These are phyloP conservation scores for Ips nitidus DNA, from an alignment of 1,140 invertebrate genomes.

Conservation along the genomic window DNA sequence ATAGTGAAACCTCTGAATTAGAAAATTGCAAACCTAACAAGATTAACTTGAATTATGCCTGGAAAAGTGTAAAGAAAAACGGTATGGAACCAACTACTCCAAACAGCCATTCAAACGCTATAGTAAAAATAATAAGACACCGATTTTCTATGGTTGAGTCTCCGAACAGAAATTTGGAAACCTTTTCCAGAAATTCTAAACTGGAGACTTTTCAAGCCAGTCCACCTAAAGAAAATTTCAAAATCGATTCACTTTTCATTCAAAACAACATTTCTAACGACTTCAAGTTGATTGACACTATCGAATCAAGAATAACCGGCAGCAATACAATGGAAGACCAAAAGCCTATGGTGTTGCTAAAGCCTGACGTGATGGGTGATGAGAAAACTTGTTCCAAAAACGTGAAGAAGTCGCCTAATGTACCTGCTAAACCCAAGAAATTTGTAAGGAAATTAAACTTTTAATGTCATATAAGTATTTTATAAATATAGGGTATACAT, in stretches of 20 bases:
- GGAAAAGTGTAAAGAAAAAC: too few relatives aligned
- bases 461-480: neutral
- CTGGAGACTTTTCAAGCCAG: slow-evolving; percentile 25
- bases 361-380: neutral
- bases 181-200: slow-evolving; percentile 23
- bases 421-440: slow-evolving; percentile 1
- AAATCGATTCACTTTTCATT: neutral
- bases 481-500: too few relatives aligned
- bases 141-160: too few relatives aligned
- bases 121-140: too few relatives aligned
- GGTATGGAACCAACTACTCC: too few relatives aligned
- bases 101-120: too few relatives aligned
- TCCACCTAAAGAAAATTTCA: slow-evolving; percentile 2
- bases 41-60: too few relatives aligned
- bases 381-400: neutral
- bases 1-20: too few relatives aligned
- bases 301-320: neutral
- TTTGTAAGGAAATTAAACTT: slow-evolving; percentile 6
- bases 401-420: neutral
- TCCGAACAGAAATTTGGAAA: neutral
- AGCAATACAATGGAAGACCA: neutral
- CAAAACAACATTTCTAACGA: neutral
- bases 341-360: slow-evolving; percentile 11
- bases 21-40: too few relatives aligned
- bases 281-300: neutral